These are phyloP conservation scores for Temnothorax nylanderi DNA, from an alignment of 1,140 invertebrate species.

Conservation along the genomic window DNA sequence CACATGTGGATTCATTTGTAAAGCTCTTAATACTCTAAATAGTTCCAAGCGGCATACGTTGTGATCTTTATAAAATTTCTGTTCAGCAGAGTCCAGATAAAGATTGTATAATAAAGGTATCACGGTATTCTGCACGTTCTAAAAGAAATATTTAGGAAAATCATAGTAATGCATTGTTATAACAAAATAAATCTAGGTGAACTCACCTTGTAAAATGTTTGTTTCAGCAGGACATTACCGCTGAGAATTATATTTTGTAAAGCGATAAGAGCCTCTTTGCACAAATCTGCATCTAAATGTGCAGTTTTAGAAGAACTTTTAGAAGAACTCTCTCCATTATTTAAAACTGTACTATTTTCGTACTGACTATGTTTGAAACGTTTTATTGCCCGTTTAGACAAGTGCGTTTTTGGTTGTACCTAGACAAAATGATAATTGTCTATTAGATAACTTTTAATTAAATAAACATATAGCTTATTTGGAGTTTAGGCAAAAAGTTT, in stretches of 20 bases:
- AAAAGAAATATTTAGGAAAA: conserved; percentile 57
- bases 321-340: conserved; percentile 43
- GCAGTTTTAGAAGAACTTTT: conserved; percentile 14
- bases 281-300: conserved; percentile 71
- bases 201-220: conserved; percentile 75
- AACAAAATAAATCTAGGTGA: conserved; percentile 19
- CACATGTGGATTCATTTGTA: conserved; percentile 78
- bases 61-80: conserved; percentile 73
- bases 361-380: conserved; percentile 75
- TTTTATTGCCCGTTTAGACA: conserved; percentile 77
- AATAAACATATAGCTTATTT: neutral
- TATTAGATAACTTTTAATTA: neutral
- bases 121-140: conserved; percentile 73
- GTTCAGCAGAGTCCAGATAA: conserved; percentile 67
- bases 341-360: conserved; percentile 69
- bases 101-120: conserved; percentile 73
- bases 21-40: conserved; percentile 70
- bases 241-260: conserved; percentile 78
- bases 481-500: neutral
- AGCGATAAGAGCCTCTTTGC: conserved; percentile 69
- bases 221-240: conserved; percentile 68
- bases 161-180: conserved; percentile 2
- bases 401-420: conserved; percentile 74
- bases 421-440: conserved; percentile 48
- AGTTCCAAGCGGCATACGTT: conserved; percentile 76